Evolutionary conservation across 2,797 vertebrate species (phyloP).

Genomic region (Peromyscus attwateri): DNA sequence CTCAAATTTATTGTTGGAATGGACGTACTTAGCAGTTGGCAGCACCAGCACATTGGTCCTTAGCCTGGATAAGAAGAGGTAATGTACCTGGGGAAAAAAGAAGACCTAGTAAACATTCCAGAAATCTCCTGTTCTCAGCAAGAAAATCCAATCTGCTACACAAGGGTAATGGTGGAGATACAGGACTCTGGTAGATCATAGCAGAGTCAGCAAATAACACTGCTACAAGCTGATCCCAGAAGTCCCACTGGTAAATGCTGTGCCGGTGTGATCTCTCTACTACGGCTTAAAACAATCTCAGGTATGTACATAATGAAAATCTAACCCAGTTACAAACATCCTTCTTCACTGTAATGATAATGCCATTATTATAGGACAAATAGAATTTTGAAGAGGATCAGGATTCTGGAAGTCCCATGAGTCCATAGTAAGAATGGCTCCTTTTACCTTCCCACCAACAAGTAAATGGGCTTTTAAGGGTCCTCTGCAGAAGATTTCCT

Average conservation of each 20-base stretch:
- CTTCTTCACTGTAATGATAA: background rate
- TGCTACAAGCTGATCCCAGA: background rate
- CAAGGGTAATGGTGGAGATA: background rate
- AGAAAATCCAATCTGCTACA: background rate
- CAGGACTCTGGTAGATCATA: background rate
- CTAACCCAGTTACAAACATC: background rate
- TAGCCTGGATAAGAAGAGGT: background rate
- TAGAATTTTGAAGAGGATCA: background rate
- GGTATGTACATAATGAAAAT: background rate
- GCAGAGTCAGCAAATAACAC: background rate
- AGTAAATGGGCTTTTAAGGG: background rate
- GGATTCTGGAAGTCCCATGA: background rate
- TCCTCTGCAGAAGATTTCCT: background rate
- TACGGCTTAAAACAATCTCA: background rate
- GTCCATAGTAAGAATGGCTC: background rate
- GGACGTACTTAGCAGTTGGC: background rate
- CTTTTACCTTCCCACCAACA: conserved; percentile 28
- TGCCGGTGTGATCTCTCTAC: background rate
- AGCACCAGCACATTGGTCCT: background rate
- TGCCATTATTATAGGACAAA: background rate
- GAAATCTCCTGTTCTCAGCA: background rate
- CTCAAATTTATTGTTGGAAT: background rate
- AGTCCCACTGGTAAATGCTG: background rate
- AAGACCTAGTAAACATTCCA: background rate
- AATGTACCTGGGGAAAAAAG: background rate